Evolutionary conservation across 2,797 vertebrate species (phyloP).

Genomic region (Arrhamphus sclerolepis): DNA sequence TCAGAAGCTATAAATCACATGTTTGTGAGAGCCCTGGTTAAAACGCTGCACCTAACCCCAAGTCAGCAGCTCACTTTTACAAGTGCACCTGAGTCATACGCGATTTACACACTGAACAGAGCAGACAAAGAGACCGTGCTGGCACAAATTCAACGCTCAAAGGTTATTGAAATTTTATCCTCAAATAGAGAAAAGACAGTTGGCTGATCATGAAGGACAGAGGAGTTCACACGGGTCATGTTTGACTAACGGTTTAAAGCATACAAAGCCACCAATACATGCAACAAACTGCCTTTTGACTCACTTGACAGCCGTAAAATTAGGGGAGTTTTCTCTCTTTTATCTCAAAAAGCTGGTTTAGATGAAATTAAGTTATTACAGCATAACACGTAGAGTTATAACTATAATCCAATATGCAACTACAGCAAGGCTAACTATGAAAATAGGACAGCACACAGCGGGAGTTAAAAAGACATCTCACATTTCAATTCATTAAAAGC

Average conservation of each 20-base stretch:
- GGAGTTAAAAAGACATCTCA: background rate
- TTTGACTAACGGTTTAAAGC: too few species aligned
- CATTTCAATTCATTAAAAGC: conserved; percentile 31
- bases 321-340: too few species aligned
- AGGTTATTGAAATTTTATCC: conserved; percentile 1
- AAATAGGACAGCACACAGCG: background rate
- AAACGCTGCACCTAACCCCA: conserved; percentile 6
- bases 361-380: background rate
- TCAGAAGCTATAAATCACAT: conserved; percentile 64
- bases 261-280: too few species aligned
- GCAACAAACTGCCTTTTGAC: background rate
- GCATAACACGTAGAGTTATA: background rate
- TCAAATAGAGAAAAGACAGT: background rate
- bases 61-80: conserved; percentile 16
- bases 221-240: background rate
- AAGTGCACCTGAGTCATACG: conserved; percentile 43
- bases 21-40: conserved; percentile 47
- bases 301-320: background rate
- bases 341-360: background rate
- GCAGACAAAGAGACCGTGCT: background rate
- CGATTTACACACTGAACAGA: conserved; percentile 5
- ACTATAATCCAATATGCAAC: background rate
- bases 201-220: background rate
- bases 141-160: conserved; percentile 1
- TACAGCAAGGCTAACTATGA: background rate